These are phyloP conservation scores for Murina feae DNA, from an alignment of 2,113 vertebrate species.

Conservation along the genomic window DNA sequence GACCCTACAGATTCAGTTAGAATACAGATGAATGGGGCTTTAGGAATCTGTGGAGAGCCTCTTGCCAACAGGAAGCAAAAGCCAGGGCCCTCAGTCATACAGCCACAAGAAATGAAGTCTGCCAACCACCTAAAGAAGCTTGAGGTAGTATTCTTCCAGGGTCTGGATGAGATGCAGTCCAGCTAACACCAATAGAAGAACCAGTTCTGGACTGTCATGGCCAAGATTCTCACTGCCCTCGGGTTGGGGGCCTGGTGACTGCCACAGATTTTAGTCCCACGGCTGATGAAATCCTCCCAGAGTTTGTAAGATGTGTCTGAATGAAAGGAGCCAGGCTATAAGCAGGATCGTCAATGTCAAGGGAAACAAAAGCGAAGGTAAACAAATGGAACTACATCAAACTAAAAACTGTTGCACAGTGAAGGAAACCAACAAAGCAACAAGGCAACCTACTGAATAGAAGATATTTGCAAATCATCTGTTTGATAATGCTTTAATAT, in stretches of 20 bases:
- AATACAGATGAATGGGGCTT: not conserved
- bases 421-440: not conserved
- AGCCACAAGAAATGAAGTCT: not conserved
- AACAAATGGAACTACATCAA: not conserved
- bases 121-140: not conserved
- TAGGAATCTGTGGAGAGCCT: not conserved
- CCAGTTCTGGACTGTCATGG: not conserved
- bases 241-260: not conserved
- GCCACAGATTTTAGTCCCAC: not conserved
- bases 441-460: not conserved
- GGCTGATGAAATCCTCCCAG: not conserved
- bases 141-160: not conserved
- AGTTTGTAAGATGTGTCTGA: not conserved
- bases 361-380: not conserved
- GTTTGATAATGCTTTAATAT: not conserved
- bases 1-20: not conserved
- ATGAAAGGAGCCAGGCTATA: not conserved
- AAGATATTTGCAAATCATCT: not conserved
- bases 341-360: not conserved
- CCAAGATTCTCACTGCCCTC: not conserved
- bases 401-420: not conserved
- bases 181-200: not conserved
- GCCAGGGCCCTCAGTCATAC: not conserved
- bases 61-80: not conserved
- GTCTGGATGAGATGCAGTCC: not conserved